These are phyloP conservation scores for Philypnodon macrostomus DNA, from an alignment of 2,797 vertebrate species.

Conservation along the genomic window DNA sequence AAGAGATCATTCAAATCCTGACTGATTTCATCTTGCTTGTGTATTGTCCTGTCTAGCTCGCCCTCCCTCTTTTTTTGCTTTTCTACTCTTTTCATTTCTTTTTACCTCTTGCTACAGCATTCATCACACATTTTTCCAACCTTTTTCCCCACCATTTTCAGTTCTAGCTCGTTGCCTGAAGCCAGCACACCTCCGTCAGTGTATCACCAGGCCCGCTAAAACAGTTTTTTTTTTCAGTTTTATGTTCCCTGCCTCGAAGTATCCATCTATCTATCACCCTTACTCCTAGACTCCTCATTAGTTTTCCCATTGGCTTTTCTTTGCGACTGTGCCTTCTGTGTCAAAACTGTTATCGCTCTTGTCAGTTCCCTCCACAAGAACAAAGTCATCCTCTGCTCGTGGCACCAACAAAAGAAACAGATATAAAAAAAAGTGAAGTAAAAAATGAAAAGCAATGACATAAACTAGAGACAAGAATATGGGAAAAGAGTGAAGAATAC, in stretches of 20 bases:
- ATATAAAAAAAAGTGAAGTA: constrained; percentile 42
- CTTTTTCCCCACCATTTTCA: constrained; percentile 21
- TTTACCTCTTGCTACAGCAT: constrained; percentile 37
- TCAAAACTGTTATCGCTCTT: constrained; percentile 80
- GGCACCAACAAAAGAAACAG: constrained; percentile 73
- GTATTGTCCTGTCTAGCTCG: constrained; percentile 17
- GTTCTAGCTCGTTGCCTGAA: constrained; percentile 30
- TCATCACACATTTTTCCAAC: constrained; percentile 42
- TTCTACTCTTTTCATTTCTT: constrained; percentile 32
- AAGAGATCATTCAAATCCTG: not conserved
- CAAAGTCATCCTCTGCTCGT: constrained; percentile 78
- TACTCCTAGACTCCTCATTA: constrained; percentile 61
- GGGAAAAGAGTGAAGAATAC: constrained; percentile 56
- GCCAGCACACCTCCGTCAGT: constrained; percentile 38
- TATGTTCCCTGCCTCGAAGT: constrained; percentile 37
- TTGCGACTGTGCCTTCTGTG: constrained; percentile 74
- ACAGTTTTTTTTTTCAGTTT: constrained; percentile 42
- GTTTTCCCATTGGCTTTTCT: constrained; percentile 64
- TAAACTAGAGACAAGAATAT: constrained; percentile 56
- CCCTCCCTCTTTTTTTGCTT: constrained; percentile 8
- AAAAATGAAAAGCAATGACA: constrained; percentile 57
- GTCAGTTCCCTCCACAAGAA: constrained; percentile 78
- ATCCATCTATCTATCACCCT: constrained; percentile 55
- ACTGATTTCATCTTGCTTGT: constrained; percentile 6
- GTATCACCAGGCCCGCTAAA: constrained; percentile 37